A percentile compares a stretch with the other conserved stretches of the same genome.
Evolutionary conservation across 2,888 invertebrate genomes (phyloP).

Genomic region (Apotomis capreana): DNA sequence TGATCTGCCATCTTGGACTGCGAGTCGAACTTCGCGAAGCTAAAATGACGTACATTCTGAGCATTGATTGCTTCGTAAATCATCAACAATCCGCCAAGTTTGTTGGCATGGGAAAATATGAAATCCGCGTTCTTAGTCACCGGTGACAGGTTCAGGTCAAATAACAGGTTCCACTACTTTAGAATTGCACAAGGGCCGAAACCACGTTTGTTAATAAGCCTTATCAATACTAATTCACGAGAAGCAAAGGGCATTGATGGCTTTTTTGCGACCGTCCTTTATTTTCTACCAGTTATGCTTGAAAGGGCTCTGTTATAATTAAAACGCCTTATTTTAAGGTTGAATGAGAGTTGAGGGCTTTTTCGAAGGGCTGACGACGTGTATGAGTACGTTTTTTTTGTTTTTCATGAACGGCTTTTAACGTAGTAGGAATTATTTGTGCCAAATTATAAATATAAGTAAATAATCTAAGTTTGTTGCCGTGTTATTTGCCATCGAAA

Average conservation of each 20-base stretch:
- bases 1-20: too few relatives aligned
- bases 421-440: neutral
- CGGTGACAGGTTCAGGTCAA: constrained; percentile 24
- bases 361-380: constrained; percentile 13
- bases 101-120: constrained; percentile 12
- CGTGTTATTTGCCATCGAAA: too few relatives aligned
- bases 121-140: constrained; percentile 18
- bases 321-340: constrained; percentile 27
- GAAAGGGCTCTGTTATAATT: constrained; percentile 41
- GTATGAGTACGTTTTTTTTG: neutral
- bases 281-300: constrained; percentile 30
- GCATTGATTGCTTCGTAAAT: constrained; percentile 22
- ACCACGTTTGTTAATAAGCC: constrained; percentile 63
- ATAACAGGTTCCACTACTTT: constrained; percentile 36
- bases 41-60: too few relatives aligned
- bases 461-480: too few relatives aligned
- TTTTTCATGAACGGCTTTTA: neutral
- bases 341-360: constrained; percentile 25
- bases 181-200: constrained; percentile 47
- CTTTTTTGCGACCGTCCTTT: constrained; percentile 28
- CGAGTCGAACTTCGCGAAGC: too few relatives aligned
- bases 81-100: constrained; percentile 19
- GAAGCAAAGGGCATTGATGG: constrained; percentile 24
- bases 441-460: too few relatives aligned
- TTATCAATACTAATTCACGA: constrained; percentile 60